Base-by-base conservation (phyloP, 2,888 invertebrate genomes). In the Clostera curtula region DNA sequence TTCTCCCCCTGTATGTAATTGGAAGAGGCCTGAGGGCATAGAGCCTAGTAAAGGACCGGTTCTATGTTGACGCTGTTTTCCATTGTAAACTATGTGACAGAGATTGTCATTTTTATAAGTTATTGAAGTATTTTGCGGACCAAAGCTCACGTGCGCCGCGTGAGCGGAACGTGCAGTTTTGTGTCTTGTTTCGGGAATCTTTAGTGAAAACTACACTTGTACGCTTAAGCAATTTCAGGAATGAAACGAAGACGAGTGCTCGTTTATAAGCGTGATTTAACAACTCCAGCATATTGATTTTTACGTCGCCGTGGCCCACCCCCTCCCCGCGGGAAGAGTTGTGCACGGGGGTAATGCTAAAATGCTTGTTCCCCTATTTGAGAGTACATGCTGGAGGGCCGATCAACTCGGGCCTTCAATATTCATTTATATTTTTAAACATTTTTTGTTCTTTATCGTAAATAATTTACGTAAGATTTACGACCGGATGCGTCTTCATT, bases 261-360 rank as follows among this genome's bases (percentile, higher is more conserved):
- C 83, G 80, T 83, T 85, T 84, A 84, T 85, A 85, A 85, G 84
- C 88, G 89, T 89, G 89, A 89, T 89, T 89, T 89, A 89, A 89
- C 88, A 88, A 89, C 89, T 88, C 88, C 88, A 88, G 88, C 88
- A 89, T 85, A 85, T 85, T 85, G 85, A 84, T 85, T 85, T 84
- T 84, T 84, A 84, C 85, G 83, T 82, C 83, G 83, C 80, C 80
- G 80, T 79, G 79, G 80, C 80, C 74, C 79, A 73, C 76, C 76
- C 71, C 76, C 63, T 67, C 64, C 68, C 73, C 76, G 73, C 79
- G 79, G 80, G 83, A 80, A 82, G 83, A 82, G 83, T 82, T 83
- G 80, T 79, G 82, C 83, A 80, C 82, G 82, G 83, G 83, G 83
- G 83, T 83, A 83, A 83, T 83, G 83, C 83, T 83, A 83, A 83